Base-by-base conservation (phyloP, 2,888 invertebrate species). In the Bimastos eiseni region DNA sequence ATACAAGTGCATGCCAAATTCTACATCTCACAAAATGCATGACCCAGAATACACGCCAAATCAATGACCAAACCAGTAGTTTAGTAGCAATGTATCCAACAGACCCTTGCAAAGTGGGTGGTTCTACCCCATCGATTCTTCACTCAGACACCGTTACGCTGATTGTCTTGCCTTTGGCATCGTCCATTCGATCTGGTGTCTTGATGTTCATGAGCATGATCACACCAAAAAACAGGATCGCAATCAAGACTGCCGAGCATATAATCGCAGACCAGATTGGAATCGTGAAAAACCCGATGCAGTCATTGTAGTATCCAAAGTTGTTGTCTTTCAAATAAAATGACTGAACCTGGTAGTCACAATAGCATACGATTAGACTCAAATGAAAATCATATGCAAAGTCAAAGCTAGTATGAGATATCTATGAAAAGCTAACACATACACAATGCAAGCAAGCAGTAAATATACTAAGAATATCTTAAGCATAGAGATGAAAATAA, bases 151-250 rank as follows among this genome's bases (percentile, higher is more conserved):
- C 89, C 36, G 90, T 89, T 17, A 92, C 92, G n/a, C 90, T 88
- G 89, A 92, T 92, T n/a, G 92, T 91, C 89, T 99, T 99, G 92
- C 98, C 98, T 95, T 99, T 99, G 37, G 99, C 98, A 95, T 99
- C 99, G 95, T 99, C 99, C 94, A 99, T 99, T 93, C 98, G 96
- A 96, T 99, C 99, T 97, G 98, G 98, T 70, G 98, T 98, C 94
- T 97, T 97, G 93, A 99, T 98, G 94, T 97, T 97, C 96, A 98
- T 96, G 95, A 99, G 97, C 98, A 98, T 98, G 93, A 96, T 96
- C 91, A 99, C 96, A 17, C 98, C 98, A 95, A 97, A 97, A 93
- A 97, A 96, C 92, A 98, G 96, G 93, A 99, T 98, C 83, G 96
- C 93, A 8, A 97, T 96, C 86, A 99, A 95, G 38, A 99, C 96